Percentiles rank a stretch among this genome's conserved stretches.
phyloP scores from a whole-genome alignment of 2,797 vertebrate species.

The Nyctibius grandis region DNA sequence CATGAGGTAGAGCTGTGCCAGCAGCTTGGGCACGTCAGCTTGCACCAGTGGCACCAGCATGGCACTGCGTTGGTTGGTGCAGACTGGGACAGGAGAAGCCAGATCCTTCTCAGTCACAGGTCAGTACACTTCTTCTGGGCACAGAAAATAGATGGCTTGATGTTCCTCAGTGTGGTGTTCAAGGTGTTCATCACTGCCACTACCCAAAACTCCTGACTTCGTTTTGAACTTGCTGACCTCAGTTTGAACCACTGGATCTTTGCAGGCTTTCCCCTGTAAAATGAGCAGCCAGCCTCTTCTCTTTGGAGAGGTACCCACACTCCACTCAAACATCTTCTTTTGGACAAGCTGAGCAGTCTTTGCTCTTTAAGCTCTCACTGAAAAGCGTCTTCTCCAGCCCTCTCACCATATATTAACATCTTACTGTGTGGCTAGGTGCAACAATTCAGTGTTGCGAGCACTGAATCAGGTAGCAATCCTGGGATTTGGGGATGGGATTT shows the following conservation, averaged over 20 bases:
- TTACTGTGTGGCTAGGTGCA: neutral
- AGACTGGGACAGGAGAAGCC: neutral
- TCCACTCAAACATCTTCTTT: neutral
- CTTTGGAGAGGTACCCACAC: neutral
- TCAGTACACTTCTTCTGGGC: neutral
- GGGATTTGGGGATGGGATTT: neutral
- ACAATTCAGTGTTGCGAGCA: neutral
- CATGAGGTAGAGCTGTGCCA: accelerated
- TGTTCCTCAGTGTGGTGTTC: neutral
- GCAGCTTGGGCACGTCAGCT: neutral
- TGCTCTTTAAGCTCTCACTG: neutral
- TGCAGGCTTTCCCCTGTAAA: neutral
- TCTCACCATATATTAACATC: neutral
- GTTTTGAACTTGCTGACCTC: neutral
- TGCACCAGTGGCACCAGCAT: accelerated
- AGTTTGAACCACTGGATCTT: neutral
- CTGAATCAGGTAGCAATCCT: neutral
- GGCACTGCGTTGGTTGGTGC: neutral
- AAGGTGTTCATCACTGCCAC: neutral
- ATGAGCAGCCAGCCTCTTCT: neutral
- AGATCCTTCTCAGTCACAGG: neutral
- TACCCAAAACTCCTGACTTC: neutral
- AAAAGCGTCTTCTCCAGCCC: neutral
- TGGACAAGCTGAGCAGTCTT: neutral
- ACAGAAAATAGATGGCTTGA: neutral